Percentiles rank a stretch among this genome's conserved stretches.
Evolutionary conservation across 35 echinoderm and acorn worm genomes (phyloP).

Genomic region (Strongylocentrotus purpuratus): DNA sequence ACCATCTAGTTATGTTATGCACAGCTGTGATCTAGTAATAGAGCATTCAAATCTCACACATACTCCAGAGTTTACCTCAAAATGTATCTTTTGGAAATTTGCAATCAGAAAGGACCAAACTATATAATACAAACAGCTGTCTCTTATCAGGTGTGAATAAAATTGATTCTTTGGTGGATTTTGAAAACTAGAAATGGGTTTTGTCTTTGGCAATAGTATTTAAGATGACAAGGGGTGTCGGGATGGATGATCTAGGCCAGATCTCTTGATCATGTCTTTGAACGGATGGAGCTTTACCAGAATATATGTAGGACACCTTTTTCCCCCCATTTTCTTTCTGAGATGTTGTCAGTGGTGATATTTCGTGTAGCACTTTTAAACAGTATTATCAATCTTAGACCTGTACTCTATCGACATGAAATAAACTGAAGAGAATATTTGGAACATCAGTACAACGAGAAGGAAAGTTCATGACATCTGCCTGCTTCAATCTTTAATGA

Average conservation of each 20-base stretch:
- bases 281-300: neutral
- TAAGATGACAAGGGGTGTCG: neutral
- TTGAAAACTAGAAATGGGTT: neutral
- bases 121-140: neutral
- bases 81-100: neutral
- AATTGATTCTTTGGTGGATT: neutral
- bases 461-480: neutral
- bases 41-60: neutral
- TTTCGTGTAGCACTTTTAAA: neutral
- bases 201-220: neutral
- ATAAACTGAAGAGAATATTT: neutral
- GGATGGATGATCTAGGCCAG: neutral
- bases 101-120: neutral
- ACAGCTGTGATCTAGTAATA: neutral
- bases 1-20: neutral
- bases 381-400: neutral
- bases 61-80: slow-evolving; percentile 16
- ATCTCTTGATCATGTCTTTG: neutral
- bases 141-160: neutral
- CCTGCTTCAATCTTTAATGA: neutral
- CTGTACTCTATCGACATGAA: neutral
- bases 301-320: neutral
- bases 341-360: neutral
- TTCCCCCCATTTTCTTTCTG: neutral
- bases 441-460: neutral